Base-by-base conservation (phyloP, 1,140 invertebrate species). In the Hyles euphorbiae region DNA sequence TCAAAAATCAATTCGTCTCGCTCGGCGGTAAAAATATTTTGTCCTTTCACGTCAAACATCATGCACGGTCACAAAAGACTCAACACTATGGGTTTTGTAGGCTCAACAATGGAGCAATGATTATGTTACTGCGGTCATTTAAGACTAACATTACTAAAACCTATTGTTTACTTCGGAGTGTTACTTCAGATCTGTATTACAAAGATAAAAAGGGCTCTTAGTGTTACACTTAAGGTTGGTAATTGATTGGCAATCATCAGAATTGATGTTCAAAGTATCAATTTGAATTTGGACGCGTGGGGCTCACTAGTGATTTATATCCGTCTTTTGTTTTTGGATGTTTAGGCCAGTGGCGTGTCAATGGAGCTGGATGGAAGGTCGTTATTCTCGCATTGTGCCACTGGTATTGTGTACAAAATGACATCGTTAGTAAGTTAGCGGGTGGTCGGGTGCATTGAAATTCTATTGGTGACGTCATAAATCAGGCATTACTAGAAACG, bases 391-490 rank as follows among this genome's bases (percentile, higher is more conserved):
- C 76, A 88, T 85, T 85, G 83, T 85, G 69, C 74, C 66, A 71
- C 68, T 69, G 69, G 78, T 79, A 85, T 88, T 85, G 83, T 86
- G 75, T 77, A 58, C 72, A 70, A 73, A 71, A 88, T 72, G 79
- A 85, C 79, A 74, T 88, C 85, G 83, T 88, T 88, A 88, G 85
- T 80, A 83, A 72, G 73, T 77, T 72, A 65, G 70, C 85, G 85
- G 85, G 85, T 88, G 85, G 85, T 81, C 85, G 75, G 58, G 62
- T 63, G 69, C 73, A 83, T 87, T 84, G 66, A 83, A 77, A 82
- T 82, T 83, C 79, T 77, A 86, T 80, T 75, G 80, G 75, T 72
- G 72, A 78, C 61, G 68, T 78, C 70, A 88, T 88, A 85, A 81
- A 88, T 86, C 76, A 79, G 51, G 58, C 67, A 74, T 76, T 73